phyloP scores from a whole-genome alignment of 2,888 invertebrate species.

The Iselma pallidipennis region DNA sequence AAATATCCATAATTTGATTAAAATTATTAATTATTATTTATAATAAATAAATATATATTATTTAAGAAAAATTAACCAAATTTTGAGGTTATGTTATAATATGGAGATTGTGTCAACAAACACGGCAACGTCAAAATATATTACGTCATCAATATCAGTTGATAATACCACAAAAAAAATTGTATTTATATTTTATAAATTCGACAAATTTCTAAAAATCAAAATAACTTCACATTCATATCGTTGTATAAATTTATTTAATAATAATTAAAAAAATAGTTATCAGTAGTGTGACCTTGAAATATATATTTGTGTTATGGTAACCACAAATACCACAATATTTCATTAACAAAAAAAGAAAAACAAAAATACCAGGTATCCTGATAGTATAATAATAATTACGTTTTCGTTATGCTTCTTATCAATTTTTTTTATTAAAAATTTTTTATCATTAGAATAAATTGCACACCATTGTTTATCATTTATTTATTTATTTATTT shows the following conservation, averaged over 20 bases:
- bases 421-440: too few relatives aligned
- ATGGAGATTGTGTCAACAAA: constrained; percentile 23
- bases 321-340: background rate
- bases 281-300: background rate
- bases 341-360: too few relatives aligned
- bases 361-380: too few relatives aligned
- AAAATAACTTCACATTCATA: background rate
- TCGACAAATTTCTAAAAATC: background rate
- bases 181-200: background rate
- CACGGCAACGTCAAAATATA: constrained; percentile 19
- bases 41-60: background rate
- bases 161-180: background rate
- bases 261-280: background rate
- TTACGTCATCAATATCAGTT: constrained; percentile 10
- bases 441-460: too few relatives aligned
- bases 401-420: too few relatives aligned
- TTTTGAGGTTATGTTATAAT: constrained; percentile 24
- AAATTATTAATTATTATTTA: background rate
- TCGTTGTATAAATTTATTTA: background rate
- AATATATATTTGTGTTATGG: background rate
- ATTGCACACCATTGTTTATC: too few relatives aligned
- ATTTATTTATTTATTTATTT: too few relatives aligned
- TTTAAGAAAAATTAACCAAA: background rate
- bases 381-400: too few relatives aligned
- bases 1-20: constrained; percentile 17